These are phyloP conservation scores for Sylvia atricapilla DNA, from an alignment of 2,113 vertebrate genomes.

Conservation along the genomic window DNA sequence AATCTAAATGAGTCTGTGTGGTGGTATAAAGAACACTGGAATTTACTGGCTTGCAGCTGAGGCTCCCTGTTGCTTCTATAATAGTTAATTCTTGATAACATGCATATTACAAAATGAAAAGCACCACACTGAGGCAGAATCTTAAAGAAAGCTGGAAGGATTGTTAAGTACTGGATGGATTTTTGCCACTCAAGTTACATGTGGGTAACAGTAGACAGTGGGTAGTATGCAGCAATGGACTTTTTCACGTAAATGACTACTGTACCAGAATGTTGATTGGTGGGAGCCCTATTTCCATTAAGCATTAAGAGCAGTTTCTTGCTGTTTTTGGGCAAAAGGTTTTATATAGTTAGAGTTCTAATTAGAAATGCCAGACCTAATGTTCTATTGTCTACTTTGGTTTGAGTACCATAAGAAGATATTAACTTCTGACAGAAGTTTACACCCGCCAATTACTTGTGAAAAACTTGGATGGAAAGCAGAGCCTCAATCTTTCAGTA, in stretches of 20 bases:
- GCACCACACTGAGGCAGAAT: background rate
- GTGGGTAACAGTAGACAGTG: slow-evolving; percentile 39
- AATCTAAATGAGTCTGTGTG: background rate
- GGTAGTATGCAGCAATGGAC: slow-evolving; percentile 41
- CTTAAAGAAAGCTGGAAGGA: slow-evolving; percentile 32
- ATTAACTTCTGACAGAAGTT: slow-evolving; percentile 54
- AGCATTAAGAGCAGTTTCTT: slow-evolving; percentile 62
- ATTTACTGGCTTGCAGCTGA: background rate
- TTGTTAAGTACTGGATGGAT: background rate
- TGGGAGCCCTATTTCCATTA: slow-evolving; percentile 55
- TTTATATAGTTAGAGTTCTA: slow-evolving; percentile 61
- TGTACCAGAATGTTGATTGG: slow-evolving; percentile 23
- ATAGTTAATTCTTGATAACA: background rate
- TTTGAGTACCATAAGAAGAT: slow-evolving; percentile 37
- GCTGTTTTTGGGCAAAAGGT: slow-evolving; percentile 57
- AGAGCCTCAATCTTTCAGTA: slow-evolving; percentile 23
- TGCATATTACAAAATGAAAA: slow-evolving; percentile 22
- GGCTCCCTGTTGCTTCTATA: background rate
- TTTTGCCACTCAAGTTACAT: slow-evolving; percentile 17
- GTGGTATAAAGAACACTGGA: background rate
- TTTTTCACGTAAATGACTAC: slow-evolving; percentile 47
- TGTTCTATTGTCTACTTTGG: slow-evolving; percentile 52
- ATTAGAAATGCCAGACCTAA: slow-evolving; percentile 69
- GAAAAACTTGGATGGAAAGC: slow-evolving; percentile 43
- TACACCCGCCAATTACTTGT: slow-evolving; percentile 20